Percentiles rank a stretch among this genome's conserved stretches.
phyloP scores from a whole-genome alignment of 2,888 invertebrate species.

The Ectobius pallidus region DNA sequence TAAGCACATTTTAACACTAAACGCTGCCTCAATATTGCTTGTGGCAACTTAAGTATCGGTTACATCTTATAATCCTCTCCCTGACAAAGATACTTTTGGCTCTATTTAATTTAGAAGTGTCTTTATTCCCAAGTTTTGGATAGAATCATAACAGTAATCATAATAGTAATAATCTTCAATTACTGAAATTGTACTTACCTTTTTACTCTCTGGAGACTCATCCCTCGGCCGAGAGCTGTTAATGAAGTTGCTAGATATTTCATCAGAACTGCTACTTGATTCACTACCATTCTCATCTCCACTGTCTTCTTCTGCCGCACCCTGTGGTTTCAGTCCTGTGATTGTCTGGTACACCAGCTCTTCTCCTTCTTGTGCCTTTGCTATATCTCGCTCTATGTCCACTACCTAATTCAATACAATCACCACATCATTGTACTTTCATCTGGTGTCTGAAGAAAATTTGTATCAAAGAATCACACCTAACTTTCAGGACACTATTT shows the following conservation, averaged over 20 bases:
- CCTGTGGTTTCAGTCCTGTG: constrained; percentile 75
- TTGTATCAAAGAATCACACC: not conserved
- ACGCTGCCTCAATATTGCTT: no score
- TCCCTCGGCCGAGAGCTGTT: constrained; percentile 52
- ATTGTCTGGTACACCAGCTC: constrained; percentile 86
- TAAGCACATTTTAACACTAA: no score
- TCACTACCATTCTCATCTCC: constrained; percentile 43
- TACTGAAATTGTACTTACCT: constrained; percentile 47
- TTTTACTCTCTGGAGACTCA: constrained; percentile 57
- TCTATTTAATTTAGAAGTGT: no score
- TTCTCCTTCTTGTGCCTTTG: constrained; percentile 69
- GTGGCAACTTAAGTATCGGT: no score
- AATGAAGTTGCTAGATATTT: constrained; percentile 51
- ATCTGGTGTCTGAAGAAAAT: constrained; percentile 18
- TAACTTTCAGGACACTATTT: no score
- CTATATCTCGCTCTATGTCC: constrained; percentile 85
- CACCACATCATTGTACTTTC: constrained; percentile 16
- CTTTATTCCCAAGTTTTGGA: not conserved
- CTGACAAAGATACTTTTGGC: no score
- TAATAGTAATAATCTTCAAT: not conserved
- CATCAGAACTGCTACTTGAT: constrained; percentile 40
- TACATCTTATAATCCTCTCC: no score
- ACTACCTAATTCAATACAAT: constrained; percentile 69
- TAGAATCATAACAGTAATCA: not conserved
- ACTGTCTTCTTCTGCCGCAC: constrained; percentile 42